A percentile compares a stretch with the other conserved stretches of the same genome.
phyloP scores from a whole-genome alignment of 2,888 invertebrate genomes.

The Allygus modestus region DNA sequence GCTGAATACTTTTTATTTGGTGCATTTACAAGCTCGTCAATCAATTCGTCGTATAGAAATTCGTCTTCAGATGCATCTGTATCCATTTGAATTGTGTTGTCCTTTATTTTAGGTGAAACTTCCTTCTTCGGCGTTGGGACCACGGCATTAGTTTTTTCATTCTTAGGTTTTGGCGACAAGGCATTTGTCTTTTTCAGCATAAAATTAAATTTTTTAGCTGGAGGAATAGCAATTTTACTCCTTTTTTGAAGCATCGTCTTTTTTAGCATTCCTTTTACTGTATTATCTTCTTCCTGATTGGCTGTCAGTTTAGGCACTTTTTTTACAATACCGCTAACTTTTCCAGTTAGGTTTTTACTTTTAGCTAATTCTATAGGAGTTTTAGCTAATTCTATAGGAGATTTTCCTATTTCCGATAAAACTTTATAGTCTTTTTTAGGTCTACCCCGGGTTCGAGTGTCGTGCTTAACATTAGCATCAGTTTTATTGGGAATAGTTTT shows the following conservation, averaged over 20 bases:
- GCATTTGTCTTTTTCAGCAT: background rate
- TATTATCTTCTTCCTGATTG: background rate
- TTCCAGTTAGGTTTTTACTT: background rate
- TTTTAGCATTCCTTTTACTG: conserved; percentile 7
- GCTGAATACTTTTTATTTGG: background rate
- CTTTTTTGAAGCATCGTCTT: conserved; percentile 50
- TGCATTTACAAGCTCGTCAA: conserved; percentile 29
- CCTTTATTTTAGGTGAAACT: background rate
- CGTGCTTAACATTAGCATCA: background rate
- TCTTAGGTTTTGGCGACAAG: background rate
- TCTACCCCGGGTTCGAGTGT: background rate
- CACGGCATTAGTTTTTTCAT: background rate
- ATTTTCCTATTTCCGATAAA: background rate
- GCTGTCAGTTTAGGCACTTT: background rate
- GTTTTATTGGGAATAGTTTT: background rate
- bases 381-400: background rate
- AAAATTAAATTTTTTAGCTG: conserved; percentile 16
- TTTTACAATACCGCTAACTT: background rate
- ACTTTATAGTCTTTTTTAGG: conserved; percentile 26
- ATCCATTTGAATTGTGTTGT: background rate
- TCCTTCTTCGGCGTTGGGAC: background rate
- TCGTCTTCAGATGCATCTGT: conserved; percentile 29
- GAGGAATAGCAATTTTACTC: conserved; percentile 35
- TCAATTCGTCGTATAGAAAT: conserved; percentile 48
- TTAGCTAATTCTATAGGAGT: background rate